Conservation (phyloP, 2,797 vertebrate species). For the Lutra lutra region DNA sequence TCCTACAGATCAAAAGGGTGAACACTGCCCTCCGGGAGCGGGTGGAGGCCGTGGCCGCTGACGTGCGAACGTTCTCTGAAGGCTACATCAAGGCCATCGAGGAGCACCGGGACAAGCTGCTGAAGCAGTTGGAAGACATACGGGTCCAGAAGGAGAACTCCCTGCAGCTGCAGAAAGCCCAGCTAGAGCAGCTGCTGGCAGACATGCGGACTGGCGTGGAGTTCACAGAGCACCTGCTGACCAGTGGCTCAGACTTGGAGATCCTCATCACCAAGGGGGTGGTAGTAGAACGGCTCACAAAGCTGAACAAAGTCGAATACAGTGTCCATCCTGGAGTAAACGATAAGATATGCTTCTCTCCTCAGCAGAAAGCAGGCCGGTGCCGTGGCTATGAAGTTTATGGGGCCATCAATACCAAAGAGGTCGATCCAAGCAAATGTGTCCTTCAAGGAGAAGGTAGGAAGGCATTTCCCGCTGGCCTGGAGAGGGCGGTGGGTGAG, state of each 20-base stretch:
- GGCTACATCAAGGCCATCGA: slow-evolving; percentile 90
- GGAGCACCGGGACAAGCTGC: slow-evolving; percentile 90
- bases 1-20: slow-evolving; percentile 86
- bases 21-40: slow-evolving; percentile 83
- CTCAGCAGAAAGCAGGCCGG: slow-evolving; percentile 89
- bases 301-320: slow-evolving; percentile 86
- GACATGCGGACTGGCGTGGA: slow-evolving; percentile 90
- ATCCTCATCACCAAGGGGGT: slow-evolving; percentile 92
- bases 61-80: slow-evolving; percentile 89
- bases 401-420: slow-evolving; percentile 89
- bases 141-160: slow-evolving; percentile 89
- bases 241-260: slow-evolving; percentile 90
- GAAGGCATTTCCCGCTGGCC: not conserved
- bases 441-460: slow-evolving; percentile 93
- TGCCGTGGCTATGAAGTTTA: slow-evolving; percentile 91
- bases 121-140: slow-evolving; percentile 91
- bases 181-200: slow-evolving; percentile 92
- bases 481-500: not conserved
- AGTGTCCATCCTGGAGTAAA: slow-evolving; percentile 82
- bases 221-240: slow-evolving; percentile 92
- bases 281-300: slow-evolving; percentile 89
- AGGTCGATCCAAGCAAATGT: slow-evolving; percentile 91
- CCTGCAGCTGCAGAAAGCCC: slow-evolving; percentile 91
- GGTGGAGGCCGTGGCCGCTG: slow-evolving; percentile 83
- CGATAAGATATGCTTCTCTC: slow-evolving; percentile 88